Percentiles rank a stretch among this genome's conserved stretches.
Evolutionary conservation across 2,888 invertebrate species (phyloP).

Genomic region (Ecdyonurus torrentis): DNA sequence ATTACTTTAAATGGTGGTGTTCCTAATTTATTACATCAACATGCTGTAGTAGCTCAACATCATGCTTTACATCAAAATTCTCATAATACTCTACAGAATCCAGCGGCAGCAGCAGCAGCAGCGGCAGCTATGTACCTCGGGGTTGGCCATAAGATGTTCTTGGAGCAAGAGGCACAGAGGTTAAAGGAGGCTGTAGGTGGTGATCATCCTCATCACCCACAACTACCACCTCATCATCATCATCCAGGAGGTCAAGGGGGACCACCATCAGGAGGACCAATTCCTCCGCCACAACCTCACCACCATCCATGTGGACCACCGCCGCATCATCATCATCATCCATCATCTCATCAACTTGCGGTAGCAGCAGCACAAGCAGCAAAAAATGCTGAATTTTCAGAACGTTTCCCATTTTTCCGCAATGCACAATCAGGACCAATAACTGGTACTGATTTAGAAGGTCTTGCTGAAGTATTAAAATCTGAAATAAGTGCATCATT

Average conservation of each 20-base stretch:
- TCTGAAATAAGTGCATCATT: conserved; percentile 74
- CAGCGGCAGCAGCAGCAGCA: conserved; percentile 21
- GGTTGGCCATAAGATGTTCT: conserved; percentile 56
- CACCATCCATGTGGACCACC: conserved; percentile 20
- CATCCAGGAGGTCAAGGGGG: conserved; percentile 28
- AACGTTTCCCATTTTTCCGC: conserved; percentile 59
- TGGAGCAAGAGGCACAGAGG: conserved; percentile 62
- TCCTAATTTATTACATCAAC: conserved; percentile 20
- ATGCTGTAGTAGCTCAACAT: conserved; percentile 21
- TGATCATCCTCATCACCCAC: conserved; percentile 15
- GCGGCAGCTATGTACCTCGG: conserved; percentile 55
- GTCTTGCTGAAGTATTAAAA: conserved; percentile 80
- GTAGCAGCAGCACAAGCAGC: conserved; percentile 21
- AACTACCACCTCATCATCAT: conserved; percentile 27
- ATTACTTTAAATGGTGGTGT: conserved; percentile 3
- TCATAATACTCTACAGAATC: conserved; percentile 23
- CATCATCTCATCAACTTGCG: conserved; percentile 19
- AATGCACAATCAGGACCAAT: conserved; percentile 38
- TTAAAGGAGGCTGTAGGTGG: conserved; percentile 29
- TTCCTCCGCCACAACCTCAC: conserved; percentile 24
- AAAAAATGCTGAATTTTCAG: conserved; percentile 40
- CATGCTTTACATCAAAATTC: conserved; percentile 2
- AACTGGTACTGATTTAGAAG: conserved; percentile 67
- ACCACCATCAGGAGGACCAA: conserved; percentile 25
- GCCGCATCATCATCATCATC: conserved; percentile 25